Percentiles rank a stretch among this genome's conserved stretches.
phyloP scores from a whole-genome alignment of 1,140 invertebrate genomes.

The Cataglyphis hispanica region DNA sequence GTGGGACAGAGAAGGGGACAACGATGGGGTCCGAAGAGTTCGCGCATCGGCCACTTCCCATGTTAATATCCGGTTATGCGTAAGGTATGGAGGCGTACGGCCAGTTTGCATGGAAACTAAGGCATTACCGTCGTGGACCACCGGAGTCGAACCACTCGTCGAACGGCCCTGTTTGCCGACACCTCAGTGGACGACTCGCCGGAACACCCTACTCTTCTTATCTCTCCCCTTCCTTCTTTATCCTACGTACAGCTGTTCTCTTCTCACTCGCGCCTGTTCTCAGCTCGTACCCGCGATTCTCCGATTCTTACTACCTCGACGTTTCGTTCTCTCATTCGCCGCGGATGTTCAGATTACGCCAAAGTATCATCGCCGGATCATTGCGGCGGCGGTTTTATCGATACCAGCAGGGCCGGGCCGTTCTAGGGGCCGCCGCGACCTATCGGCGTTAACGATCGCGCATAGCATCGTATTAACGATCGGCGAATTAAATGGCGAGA shows the following conservation, averaged over 20 bases:
- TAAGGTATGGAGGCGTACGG: slow-evolving; percentile 85
- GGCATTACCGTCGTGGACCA: slow-evolving; percentile 84
- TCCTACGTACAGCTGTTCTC: not conserved
- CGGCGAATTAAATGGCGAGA: slow-evolving; percentile 54
- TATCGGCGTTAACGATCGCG: slow-evolving; percentile 53
- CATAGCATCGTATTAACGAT: slow-evolving; percentile 35
- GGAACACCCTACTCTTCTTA: slow-evolving; percentile 53
- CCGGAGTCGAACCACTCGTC: slow-evolving; percentile 84
- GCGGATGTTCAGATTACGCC: slow-evolving; percentile 81
- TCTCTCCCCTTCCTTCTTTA: slow-evolving; percentile 63
- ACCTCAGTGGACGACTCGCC: slow-evolving; percentile 79
- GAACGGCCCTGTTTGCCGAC: slow-evolving; percentile 84
- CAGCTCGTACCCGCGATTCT: slow-evolving; percentile 71
- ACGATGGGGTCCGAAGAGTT: slow-evolving; percentile 56
- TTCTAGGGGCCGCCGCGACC: slow-evolving; percentile 40
- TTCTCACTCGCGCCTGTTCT: slow-evolving; percentile 57
- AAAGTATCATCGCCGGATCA: slow-evolving; percentile 72
- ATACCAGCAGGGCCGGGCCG: slow-evolving; percentile 64
- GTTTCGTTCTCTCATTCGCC: slow-evolving; percentile 58
- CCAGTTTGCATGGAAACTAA: slow-evolving; percentile 86
- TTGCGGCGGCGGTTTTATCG: slow-evolving; percentile 69
- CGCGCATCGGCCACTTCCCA: slow-evolving; percentile 83
- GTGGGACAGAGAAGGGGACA: slow-evolving; percentile 48
- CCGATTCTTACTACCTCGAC: slow-evolving; percentile 74
- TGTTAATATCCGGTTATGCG: slow-evolving; percentile 85